These are phyloP conservation scores for Unio pictorum DNA, from an alignment of 2,888 invertebrate genomes.

Conservation along the genomic window DNA sequence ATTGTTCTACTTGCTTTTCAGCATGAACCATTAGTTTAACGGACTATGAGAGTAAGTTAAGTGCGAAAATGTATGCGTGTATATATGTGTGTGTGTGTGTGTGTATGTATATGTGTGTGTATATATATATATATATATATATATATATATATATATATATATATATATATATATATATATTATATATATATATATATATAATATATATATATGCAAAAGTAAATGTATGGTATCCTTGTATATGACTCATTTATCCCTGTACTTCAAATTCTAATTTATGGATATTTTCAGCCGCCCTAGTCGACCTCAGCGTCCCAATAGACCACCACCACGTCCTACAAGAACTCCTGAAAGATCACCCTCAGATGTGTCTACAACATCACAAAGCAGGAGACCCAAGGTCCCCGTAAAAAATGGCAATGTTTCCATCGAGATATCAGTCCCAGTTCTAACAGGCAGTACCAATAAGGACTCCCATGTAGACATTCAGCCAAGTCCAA, in stretches of 20 bases:
- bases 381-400: conserved; percentile 15
- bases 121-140: no score
- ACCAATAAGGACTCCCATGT: conserved; percentile 40
- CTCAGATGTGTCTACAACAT: conserved; percentile 6
- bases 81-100: background rate
- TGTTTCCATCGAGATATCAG: conserved; percentile 31
- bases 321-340: conserved; percentile 19
- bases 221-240: no score
- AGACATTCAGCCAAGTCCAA: conserved; percentile 32
- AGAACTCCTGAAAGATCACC: conserved; percentile 13
- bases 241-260: no score
- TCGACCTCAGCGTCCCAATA: conserved; percentile 16
- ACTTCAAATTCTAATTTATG: no score
- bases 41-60: background rate
- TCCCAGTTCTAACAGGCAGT: conserved; percentile 41
- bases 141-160: no score
- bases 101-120: no score
- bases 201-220: no score
- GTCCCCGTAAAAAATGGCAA: conserved; percentile 11
- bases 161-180: no score
- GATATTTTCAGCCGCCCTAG: conserved; percentile 19
- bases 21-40: background rate
- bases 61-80: background rate
- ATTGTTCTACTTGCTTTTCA: no score
- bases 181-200: no score